Evolutionary conservation across 1,140 invertebrate genomes (phyloP).

Genomic region (Teleogryllus occipitalis): DNA sequence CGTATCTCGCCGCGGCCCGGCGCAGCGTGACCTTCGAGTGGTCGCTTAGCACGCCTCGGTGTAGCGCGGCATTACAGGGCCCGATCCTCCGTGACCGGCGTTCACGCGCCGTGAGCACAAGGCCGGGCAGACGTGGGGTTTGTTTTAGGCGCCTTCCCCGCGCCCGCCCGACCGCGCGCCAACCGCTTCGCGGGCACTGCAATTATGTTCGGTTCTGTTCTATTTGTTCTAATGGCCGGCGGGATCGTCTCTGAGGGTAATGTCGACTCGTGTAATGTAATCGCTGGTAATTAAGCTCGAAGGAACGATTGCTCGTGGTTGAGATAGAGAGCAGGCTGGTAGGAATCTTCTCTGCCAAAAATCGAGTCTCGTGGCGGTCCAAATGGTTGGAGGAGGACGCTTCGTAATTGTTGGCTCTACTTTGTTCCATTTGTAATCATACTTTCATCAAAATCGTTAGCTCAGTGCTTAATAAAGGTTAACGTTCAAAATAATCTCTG

Average conservation of each 20-base stretch:
- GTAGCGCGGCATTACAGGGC: background rate
- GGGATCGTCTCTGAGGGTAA: background rate
- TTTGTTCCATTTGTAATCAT: too few relatives aligned
- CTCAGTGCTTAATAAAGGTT: too few relatives aligned
- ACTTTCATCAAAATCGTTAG: too few relatives aligned
- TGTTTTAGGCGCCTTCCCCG: background rate
- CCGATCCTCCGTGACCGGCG: background rate
- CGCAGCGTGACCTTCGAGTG: background rate
- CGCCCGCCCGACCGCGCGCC: too few relatives aligned
- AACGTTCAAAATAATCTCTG: too few relatives aligned
- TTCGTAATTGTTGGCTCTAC: too few relatives aligned
- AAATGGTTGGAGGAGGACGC: too few relatives aligned
- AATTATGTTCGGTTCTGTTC: constrained; percentile 1
- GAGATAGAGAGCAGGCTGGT: background rate
- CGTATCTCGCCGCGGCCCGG: too few relatives aligned
- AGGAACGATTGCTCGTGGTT: background rate
- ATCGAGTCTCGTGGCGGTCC: too few relatives aligned
- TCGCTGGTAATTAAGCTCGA: background rate
- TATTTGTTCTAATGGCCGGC: background rate
- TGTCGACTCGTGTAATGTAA: background rate
- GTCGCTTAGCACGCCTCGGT: background rate
- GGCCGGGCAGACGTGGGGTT: background rate
- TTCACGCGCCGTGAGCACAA: background rate
- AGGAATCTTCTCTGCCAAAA: too few relatives aligned
- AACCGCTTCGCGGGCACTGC: background rate